Conservation (phyloP, 2,888 invertebrate genomes). For the Nomada ferruginata region DNA sequence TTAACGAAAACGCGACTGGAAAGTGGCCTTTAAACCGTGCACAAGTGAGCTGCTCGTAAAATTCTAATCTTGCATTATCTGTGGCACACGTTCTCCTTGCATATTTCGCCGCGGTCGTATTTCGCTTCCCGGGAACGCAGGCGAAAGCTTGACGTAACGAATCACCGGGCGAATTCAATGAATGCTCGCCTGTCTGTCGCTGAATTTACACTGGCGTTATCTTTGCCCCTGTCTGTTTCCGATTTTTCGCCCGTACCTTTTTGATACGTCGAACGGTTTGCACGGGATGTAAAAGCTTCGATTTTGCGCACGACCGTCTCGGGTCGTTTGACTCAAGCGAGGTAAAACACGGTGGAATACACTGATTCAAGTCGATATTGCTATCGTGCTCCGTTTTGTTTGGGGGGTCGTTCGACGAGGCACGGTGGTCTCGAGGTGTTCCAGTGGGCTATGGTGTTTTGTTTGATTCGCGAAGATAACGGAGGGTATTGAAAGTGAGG, state of each 20-base stretch:
- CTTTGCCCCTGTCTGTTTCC: neutral
- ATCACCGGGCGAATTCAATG: conserved; percentile 47
- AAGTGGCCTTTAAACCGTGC: conserved; percentile 66
- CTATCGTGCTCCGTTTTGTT: neutral
- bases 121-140: conserved; percentile 54
- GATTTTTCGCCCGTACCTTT: neutral
- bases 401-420: neutral
- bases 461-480: no score
- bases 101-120: conserved; percentile 67
- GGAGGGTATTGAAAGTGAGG: no score
- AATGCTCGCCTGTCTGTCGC: conserved; percentile 37
- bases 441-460: no score
- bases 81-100: conserved; percentile 68
- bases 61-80: conserved; percentile 73
- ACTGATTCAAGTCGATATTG: neutral
- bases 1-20: conserved; percentile 68
- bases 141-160: conserved; percentile 68
- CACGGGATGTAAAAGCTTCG: neutral
- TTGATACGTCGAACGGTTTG: neutral
- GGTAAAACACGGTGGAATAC: neutral
- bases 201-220: conserved; percentile 44
- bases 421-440: neutral
- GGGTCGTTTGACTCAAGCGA: neutral
- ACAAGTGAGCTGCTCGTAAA: conserved; percentile 60
- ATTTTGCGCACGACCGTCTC: neutral